Evolutionary conservation across 2,113 vertebrate species (phyloP).

Genomic region (Nibea coibor): DNA sequence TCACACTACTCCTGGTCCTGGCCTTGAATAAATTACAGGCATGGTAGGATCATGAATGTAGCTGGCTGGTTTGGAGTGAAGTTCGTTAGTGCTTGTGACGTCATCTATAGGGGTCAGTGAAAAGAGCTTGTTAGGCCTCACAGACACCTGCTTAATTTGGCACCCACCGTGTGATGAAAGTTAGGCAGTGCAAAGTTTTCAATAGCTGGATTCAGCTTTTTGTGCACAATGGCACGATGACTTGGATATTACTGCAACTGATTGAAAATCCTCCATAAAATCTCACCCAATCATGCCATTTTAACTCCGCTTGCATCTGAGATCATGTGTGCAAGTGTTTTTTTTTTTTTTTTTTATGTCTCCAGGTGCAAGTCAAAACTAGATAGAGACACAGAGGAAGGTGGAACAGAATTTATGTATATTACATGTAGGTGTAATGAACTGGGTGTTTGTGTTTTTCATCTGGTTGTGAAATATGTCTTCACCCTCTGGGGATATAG

Average conservation of each 20-base stretch:
- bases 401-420: conserved; percentile 13
- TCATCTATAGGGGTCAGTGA: conserved; percentile 76
- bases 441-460: conserved; percentile 52
- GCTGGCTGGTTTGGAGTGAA: conserved; percentile 70
- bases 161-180: conserved; percentile 54
- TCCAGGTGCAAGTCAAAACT: conserved; percentile 29
- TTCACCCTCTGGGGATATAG: conserved; percentile 38
- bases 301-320: background rate
- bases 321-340: background rate
- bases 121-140: conserved; percentile 75
- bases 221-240: conserved; percentile 28
- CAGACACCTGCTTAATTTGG: conserved; percentile 80
- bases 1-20: conserved; percentile 60
- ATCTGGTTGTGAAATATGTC: conserved; percentile 42
- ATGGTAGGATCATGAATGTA: conserved; percentile 73
- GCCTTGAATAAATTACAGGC: conserved; percentile 82
- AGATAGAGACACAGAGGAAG: background rate
- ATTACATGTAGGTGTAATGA: conserved; percentile 51
- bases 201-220: conserved; percentile 54
- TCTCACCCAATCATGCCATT: background rate
- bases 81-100: conserved; percentile 78
- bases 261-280: conserved; percentile 31
- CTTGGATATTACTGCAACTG: conserved; percentile 20
- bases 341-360: background rate
- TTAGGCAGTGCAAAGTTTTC: conserved; percentile 53